A percentile compares a stretch with the other conserved stretches of the same genome.
Conservation (phyloP, 2,797 vertebrate genomes). For the Lutjanus argentimaculatus region DNA sequence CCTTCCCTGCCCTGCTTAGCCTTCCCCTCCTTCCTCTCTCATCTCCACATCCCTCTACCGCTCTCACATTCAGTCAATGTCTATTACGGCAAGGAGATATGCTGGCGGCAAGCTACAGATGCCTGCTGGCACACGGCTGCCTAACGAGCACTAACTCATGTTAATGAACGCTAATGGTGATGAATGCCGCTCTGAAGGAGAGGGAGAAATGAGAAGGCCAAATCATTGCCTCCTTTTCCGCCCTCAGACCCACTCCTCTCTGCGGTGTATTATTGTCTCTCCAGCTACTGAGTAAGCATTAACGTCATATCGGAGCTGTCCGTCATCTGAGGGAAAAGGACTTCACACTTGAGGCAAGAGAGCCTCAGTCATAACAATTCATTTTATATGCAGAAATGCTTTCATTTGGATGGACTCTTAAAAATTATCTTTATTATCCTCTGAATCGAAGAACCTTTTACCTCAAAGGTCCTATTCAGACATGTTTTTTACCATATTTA, state of each 20-base stretch:
- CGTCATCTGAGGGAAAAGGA: conserved; percentile 30
- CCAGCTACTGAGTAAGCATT: conserved; percentile 12
- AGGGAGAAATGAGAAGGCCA: conserved; percentile 48
- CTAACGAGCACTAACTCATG: conserved; percentile 72
- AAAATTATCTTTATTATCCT: too few relatives aligned
- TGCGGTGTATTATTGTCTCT: conserved; percentile 15
- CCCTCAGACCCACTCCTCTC: conserved; percentile 25
- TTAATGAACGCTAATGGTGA: conserved; percentile 79
- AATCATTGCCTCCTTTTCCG: conserved; percentile 41
- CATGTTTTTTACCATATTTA: too few relatives aligned
- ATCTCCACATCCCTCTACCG: conserved; percentile 16
- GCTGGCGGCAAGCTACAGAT: conserved; percentile 55
- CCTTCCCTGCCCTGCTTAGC: conserved; percentile 8
- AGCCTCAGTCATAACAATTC: conserved; percentile 11
- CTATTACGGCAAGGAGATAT: conserved; percentile 39
- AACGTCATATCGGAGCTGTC: conserved; percentile 35
- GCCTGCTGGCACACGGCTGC: conserved; percentile 60
- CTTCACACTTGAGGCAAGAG: conserved; percentile 11
- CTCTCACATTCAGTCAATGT: conserved; percentile 39
- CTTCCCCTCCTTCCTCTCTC: neutral
- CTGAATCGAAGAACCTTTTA: too few relatives aligned
- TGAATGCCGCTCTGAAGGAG: conserved; percentile 62
- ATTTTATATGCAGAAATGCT: neutral
- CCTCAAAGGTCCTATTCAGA: too few relatives aligned
- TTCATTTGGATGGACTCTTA: neutral